These are phyloP conservation scores for Eucriotettix oculatus DNA, from an alignment of 2,888 invertebrate genomes.

Conservation along the genomic window DNA sequence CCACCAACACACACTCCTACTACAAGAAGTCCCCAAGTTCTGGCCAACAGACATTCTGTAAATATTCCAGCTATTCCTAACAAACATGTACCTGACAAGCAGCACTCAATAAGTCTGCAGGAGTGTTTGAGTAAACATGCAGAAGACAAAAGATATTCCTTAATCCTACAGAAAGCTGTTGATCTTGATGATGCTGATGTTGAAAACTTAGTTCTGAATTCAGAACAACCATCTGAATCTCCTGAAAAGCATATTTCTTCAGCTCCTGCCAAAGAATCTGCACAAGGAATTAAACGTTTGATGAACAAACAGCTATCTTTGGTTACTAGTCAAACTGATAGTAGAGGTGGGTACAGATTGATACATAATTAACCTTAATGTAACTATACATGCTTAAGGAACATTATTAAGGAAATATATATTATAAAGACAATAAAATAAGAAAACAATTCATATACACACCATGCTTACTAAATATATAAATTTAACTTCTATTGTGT, in stretches of 20 bases:
- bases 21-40: not conserved
- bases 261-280: slow-evolving; percentile 1
- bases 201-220: not conserved
- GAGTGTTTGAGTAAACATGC: slow-evolving; percentile 31
- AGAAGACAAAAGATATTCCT: slow-evolving; percentile 23
- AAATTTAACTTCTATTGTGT: no score
- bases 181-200: not conserved
- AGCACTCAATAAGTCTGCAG: slow-evolving; percentile 27
- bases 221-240: not conserved
- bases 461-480: no score
- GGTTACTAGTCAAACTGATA: slow-evolving; percentile 2
- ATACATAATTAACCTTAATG: no score
- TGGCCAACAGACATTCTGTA: not conserved
- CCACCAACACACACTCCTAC: not conserved
- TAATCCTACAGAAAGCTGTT: slow-evolving; percentile 6
- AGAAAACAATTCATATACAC: no score
- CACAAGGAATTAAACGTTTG: not conserved
- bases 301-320: slow-evolving; percentile 3
- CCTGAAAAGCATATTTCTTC: not conserved
- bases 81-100: not conserved
- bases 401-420: no score
- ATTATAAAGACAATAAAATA: no score
- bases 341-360: slow-evolving; percentile 2
- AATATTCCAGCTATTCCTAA: not conserved
- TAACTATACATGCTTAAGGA: no score